Evolutionary conservation across 2,888 invertebrate species (phyloP), one percentile per base, ranked within the genome.

Genomic region (Neocrepidodera transversa): DNA sequence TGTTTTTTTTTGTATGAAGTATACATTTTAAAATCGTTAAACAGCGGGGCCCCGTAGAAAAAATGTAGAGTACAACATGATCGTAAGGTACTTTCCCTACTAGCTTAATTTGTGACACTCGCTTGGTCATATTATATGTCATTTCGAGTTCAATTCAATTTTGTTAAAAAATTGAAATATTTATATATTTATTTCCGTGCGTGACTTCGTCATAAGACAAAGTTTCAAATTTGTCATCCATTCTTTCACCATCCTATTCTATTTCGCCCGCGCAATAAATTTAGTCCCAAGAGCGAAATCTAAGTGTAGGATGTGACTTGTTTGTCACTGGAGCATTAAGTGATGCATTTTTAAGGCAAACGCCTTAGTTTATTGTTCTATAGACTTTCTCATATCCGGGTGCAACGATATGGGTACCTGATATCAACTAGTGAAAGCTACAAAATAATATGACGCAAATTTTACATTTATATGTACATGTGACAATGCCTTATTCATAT

Each of bases 371-470:
- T 48, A 50, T 38, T 35, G 50, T 50, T 50, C 50, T 36, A 36
- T 50, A 50, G 50, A 26, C 67, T 70, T 68, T 70, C 71, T 63
- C 68, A 54, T 54, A 70, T 71, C 71, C 71, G 71, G 71, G 69
- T 71, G 66, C 62, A 64, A 62, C 64, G 71, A 71, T 71, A 70
- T 71, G 71, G 70, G 70, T 69, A 64, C 65, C 63, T 64, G 68
- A 66, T 68, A 69, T 67, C 67, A 64, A 43, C 51, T 53, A 70
- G 71, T 70, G 71, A 71, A 71, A 71, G 71, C 68, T 69, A 48
- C 52, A 55, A 48, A 45, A 55, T 20, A 43, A 52, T 51, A 40
- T 62, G 62, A 62, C 56, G 62, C 50, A 62, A 62, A 62, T 62
- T 62, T 56, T 47, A 43, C 62, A 55, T 58, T n/a, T n/a, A 51